phyloP scores from a whole-genome alignment of 2,888 invertebrate species.

The Latrodectus hesperus region DNA sequence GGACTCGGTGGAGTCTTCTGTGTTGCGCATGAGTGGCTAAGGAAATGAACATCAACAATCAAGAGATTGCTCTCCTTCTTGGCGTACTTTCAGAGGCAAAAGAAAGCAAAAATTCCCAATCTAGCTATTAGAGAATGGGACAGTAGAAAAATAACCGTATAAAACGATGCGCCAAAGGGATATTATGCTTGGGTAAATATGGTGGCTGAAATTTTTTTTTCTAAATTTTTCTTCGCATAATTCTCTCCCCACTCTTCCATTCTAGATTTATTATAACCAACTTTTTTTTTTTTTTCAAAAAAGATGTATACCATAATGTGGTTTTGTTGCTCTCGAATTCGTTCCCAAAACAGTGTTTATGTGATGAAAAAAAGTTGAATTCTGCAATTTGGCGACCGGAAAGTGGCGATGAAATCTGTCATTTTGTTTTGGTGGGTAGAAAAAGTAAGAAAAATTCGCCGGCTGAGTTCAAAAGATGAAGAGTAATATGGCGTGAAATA shows the following conservation, averaged over 20 bases:
- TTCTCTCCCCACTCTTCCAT: conserved; percentile 12
- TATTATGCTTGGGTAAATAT: conserved; percentile 58
- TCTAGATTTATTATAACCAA: background rate
- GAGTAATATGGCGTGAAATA: conserved; percentile 56
- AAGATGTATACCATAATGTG: conserved; percentile 11
- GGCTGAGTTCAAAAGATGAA: conserved; percentile 52
- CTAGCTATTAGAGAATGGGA: conserved; percentile 6
- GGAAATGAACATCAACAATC: conserved; percentile 11
- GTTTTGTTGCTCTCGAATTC: conserved; percentile 26
- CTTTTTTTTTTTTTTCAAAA: background rate
- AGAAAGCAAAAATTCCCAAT: conserved; percentile 8
- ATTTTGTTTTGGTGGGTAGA: conserved; percentile 27
- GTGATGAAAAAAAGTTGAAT: conserved; percentile 21
- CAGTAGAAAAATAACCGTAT: conserved; percentile 17
- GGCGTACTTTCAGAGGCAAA: background rate
- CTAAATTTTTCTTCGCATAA: background rate
- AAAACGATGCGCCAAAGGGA: conserved; percentile 18
- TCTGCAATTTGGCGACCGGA: conserved; percentile 40
- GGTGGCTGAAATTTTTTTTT: conserved; percentile 11
- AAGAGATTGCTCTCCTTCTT: conserved; percentile 21
- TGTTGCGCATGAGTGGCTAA: conserved; percentile 30
- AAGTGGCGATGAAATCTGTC: conserved; percentile 50
- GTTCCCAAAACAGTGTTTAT: conserved; percentile 48
- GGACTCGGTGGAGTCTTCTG: too few relatives aligned
- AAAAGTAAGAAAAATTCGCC: conserved; percentile 25